Evolutionary conservation across 37 sponge, comb jelly and placozoan species (phyloP).

Genomic region (Diacarnus erythraeanus): DNA sequence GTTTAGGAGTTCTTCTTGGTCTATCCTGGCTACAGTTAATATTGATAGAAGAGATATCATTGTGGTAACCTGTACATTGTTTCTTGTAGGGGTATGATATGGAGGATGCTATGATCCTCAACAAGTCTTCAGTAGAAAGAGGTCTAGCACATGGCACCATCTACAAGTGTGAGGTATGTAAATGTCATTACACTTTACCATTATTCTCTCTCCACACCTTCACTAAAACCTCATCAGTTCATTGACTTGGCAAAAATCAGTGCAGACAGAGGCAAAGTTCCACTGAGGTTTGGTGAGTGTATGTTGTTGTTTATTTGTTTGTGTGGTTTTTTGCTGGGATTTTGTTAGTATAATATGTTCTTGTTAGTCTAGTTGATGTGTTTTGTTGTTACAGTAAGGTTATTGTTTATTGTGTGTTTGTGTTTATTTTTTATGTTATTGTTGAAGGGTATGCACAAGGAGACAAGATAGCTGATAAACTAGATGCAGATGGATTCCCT

Average conservation of each 20-base stretch:
- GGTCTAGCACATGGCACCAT: slow-evolving; percentile 93
- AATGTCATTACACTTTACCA: background rate
- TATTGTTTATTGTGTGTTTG: background rate
- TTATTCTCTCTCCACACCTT: too few species aligned
- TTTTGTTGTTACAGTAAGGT: background rate
- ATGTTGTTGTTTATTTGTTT: background rate
- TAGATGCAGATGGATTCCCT: slow-evolving; percentile 94
- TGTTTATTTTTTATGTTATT: background rate
- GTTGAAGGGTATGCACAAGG: slow-evolving; percentile 10
- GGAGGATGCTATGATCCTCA: slow-evolving; percentile 99
- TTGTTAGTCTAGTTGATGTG: background rate
- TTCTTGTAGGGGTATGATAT: slow-evolving; percentile 90
- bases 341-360: background rate
- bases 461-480: slow-evolving; percentile 28
- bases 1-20: too few species aligned
- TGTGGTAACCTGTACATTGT: too few species aligned
- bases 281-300: slow-evolving; percentile 32
- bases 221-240: slow-evolving; percentile 19
- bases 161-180: slow-evolving; percentile 82
- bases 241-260: slow-evolving; percentile 33
- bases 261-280: slow-evolving; percentile 15
- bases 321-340: background rate
- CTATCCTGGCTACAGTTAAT: background rate
- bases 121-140: slow-evolving; percentile 92
- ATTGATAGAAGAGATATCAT: too few species aligned